These are phyloP conservation scores for Manis javanica DNA, from an alignment of 2,797 vertebrate genomes.

Conservation along the genomic window DNA sequence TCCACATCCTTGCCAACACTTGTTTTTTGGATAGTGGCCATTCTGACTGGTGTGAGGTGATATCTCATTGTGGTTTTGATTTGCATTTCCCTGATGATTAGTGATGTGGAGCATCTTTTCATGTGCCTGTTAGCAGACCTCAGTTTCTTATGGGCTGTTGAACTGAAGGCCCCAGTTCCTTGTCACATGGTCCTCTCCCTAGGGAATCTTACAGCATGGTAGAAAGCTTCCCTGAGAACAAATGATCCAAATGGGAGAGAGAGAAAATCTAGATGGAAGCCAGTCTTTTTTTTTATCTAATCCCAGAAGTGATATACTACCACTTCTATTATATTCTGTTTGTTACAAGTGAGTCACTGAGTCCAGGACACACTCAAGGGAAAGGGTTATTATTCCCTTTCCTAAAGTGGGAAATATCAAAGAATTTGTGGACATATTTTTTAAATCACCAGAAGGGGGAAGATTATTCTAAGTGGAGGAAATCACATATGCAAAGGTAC, in stretches of 20 bases:
- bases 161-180: neutral
- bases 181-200: neutral
- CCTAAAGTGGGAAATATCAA: neutral
- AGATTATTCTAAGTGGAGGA: neutral
- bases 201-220: neutral
- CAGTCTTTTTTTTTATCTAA: neutral
- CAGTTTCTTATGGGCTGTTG: neutral
- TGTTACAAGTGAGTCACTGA: neutral
- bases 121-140: neutral
- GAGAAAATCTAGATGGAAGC: neutral
- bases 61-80: too few relatives aligned
- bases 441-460: neutral
- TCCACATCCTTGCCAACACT: too few relatives aligned
- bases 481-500: neutral
- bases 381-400: neutral
- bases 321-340: neutral
- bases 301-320: neutral
- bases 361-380: neutral
- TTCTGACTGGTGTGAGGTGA: too few relatives aligned
- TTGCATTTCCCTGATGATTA: too few relatives aligned
- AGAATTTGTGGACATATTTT: slow-evolving; percentile 22
- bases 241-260: neutral
- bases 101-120: too few relatives aligned
- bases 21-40: too few relatives aligned
- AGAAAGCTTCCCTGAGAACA: neutral